Evolutionary conservation across 2,888 invertebrate species (phyloP).

Genomic region (Eupithecia centaureata): DNA sequence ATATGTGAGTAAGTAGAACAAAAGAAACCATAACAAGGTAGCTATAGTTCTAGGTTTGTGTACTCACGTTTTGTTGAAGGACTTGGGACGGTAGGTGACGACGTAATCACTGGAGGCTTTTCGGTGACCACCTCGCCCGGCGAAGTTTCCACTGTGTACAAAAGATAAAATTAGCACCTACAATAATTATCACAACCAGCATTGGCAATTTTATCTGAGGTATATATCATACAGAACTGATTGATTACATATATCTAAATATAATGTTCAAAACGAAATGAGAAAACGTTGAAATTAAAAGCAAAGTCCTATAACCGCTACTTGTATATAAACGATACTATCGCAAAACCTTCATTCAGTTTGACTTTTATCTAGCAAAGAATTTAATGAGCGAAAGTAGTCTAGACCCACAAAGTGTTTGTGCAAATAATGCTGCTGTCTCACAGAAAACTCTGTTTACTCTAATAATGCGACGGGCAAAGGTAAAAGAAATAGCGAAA

Average conservation of each 20-base stretch:
- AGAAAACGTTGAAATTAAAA: background rate
- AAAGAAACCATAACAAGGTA: conserved; percentile 20
- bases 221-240: background rate
- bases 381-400: conserved; percentile 44
- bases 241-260: background rate
- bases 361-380: conserved; percentile 22
- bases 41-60: conserved; percentile 21
- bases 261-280: background rate
- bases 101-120: conserved; percentile 62
- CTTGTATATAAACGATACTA: background rate
- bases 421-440: conserved; percentile 50
- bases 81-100: conserved; percentile 52
- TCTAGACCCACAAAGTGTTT: conserved; percentile 49
- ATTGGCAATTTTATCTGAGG: background rate
- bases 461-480: conserved; percentile 54
- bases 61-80: conserved; percentile 71
- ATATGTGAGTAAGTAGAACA: conserved; percentile 35
- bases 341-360: conserved; percentile 15
- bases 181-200: background rate
- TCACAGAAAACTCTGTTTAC: conserved; percentile 53
- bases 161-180: conserved; percentile 7
- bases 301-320: background rate
- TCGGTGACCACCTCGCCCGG: conserved; percentile 56
- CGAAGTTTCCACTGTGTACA: conserved; percentile 58
- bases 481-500: conserved; percentile 57